Percentiles rank a stretch among this genome's conserved stretches.
Evolutionary conservation across 2,113 vertebrate genomes (phyloP).

Genomic region (Tursiops truncatus): DNA sequence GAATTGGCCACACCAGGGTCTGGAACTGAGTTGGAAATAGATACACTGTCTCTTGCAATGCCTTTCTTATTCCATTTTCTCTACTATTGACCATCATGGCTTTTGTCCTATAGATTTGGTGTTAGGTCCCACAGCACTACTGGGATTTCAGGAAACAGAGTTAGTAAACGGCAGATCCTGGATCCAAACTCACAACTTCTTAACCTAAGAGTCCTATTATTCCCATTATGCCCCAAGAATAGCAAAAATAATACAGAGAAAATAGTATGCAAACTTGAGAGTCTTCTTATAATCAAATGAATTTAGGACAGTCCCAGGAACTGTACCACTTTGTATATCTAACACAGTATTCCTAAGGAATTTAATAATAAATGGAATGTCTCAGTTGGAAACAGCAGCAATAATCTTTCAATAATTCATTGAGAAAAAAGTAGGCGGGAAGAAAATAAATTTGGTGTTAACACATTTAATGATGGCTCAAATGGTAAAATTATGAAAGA

Average conservation of each 20-base stretch:
- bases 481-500: conserved; percentile 56
- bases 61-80: not conserved
- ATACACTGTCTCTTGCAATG: not conserved
- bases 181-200: not conserved
- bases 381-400: conserved; percentile 49
- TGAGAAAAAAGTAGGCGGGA: conserved; percentile 17
- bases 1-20: not conserved
- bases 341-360: not conserved
- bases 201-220: not conserved
- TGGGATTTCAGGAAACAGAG: not conserved
- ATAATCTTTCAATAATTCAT: conserved; percentile 63
- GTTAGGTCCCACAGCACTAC: not conserved
- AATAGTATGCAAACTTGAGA: not conserved
- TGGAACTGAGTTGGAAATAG: not conserved
- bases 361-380: conserved; percentile 33
- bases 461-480: conserved; percentile 39
- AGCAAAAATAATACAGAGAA: not conserved
- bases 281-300: not conserved
- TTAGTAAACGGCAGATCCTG: not conserved
- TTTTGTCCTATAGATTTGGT: not conserved
- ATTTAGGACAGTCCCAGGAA: not conserved
- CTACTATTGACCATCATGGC: not conserved
- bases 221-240: not conserved
- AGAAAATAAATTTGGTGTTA: conserved; percentile 59
- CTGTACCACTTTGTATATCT: not conserved